phyloP scores from a whole-genome alignment of 1,140 invertebrate genomes.

The Myzus persicae region DNA sequence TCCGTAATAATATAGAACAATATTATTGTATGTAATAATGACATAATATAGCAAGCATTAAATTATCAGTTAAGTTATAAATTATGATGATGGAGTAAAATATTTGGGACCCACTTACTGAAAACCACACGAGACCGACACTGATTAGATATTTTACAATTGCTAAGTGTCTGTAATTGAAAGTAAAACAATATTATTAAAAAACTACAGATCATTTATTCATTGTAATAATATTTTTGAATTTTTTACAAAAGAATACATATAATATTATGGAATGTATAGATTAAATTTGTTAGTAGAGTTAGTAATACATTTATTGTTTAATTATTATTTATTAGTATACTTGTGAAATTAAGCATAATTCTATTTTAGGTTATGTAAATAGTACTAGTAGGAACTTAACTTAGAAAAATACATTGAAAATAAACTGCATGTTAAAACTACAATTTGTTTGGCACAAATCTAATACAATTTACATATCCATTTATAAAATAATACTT shows the following conservation, averaged over 20 bases:
- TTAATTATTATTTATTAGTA: background rate
- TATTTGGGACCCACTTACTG: background rate
- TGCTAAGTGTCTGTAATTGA: background rate
- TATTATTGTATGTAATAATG: too few relatives aligned
- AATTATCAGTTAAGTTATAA: background rate
- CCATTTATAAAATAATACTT: slow-evolving; percentile 38
- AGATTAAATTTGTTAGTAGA: slow-evolving; percentile 10
- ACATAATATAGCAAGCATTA: too few relatives aligned
- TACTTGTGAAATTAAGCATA: background rate
- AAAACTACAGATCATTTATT: slow-evolving; percentile 22
- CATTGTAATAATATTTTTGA: background rate
- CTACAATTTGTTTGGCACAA: slow-evolving; percentile 48
- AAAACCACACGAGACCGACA: too few relatives aligned
- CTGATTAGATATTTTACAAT: background rate
- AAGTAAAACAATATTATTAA: background rate
- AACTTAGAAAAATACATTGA: slow-evolving; percentile 19
- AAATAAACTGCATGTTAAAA: slow-evolving; percentile 24
- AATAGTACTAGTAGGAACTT: slow-evolving; percentile 49
- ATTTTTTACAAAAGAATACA: background rate
- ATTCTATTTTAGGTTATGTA: slow-evolving; percentile 2
- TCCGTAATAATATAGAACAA: too few relatives aligned
- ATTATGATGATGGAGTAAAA: background rate
- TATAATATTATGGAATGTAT: slow-evolving; percentile 9
- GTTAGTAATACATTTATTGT: background rate
- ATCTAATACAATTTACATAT: background rate